These are phyloP conservation scores for Ormia ochracea DNA, from an alignment of 2,888 invertebrate genomes.

Conservation along the genomic window DNA sequence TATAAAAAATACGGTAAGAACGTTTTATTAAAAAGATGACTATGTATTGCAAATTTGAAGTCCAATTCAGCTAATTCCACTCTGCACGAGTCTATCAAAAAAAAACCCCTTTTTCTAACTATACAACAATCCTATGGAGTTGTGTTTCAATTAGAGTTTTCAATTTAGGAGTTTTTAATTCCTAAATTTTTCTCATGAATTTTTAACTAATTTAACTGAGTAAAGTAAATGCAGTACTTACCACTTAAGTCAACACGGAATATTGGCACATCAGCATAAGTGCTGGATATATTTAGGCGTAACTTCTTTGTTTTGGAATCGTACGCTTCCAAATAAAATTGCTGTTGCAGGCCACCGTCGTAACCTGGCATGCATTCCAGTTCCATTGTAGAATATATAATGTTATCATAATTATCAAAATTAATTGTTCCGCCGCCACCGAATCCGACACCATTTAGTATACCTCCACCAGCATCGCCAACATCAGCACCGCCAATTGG, in stretches of 20 bases:
- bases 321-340: constrained; percentile 88
- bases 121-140: no score
- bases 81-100: no score
- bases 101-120: no score
- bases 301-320: constrained; percentile 85
- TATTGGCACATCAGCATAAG: constrained; percentile 79
- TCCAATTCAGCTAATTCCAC: no score
- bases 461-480: constrained; percentile 59
- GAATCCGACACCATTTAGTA: constrained; percentile 36
- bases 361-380: constrained; percentile 92
- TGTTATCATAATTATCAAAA: constrained; percentile 76
- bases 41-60: no score
- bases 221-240: constrained; percentile 65
- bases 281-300: constrained; percentile 83
- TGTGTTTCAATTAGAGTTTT: no score
- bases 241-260: constrained; percentile 79
- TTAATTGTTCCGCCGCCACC: constrained; percentile 72
- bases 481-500: constrained; percentile 45
- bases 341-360: constrained; percentile 92
- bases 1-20: no score
- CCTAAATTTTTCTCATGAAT: no score
- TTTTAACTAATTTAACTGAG: no score
- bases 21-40: no score
- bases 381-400: constrained; percentile 80
- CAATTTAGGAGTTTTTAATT: no score